Evolutionary conservation across 2,888 invertebrate genomes (phyloP).

Genomic region (Pristionchus mayeri): DNA sequence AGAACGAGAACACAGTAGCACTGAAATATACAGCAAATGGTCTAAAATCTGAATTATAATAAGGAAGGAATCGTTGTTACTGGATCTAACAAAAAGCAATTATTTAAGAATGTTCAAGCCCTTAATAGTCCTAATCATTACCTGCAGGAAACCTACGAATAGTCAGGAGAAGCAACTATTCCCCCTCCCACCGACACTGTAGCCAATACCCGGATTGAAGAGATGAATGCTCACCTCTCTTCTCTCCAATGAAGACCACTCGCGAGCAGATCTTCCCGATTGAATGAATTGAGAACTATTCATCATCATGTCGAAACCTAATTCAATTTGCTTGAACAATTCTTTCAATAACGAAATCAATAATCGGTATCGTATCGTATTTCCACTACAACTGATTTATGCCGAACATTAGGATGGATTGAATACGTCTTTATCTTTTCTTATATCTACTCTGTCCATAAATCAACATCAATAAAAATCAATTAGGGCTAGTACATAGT

Average conservation of each 20-base stretch:
- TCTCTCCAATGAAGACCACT: conserved; percentile 7
- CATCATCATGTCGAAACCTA: neutral
- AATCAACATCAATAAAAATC: conserved; percentile 5
- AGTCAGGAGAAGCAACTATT: neutral
- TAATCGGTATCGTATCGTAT: conserved; percentile 3
- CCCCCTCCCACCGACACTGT: no score
- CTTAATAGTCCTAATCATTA: no score
- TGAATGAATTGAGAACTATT: neutral
- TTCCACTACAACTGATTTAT: neutral
- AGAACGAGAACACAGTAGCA: neutral
- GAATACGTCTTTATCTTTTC: no score
- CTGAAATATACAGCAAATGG: neutral
- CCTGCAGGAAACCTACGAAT: neutral
- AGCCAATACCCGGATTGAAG: neutral
- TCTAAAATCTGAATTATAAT: neutral
- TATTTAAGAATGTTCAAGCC: no score
- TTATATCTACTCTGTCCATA: conserved; percentile 16
- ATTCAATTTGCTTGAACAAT: neutral
- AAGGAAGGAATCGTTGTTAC: neutral
- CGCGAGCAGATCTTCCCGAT: neutral
- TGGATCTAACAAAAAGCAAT: no score
- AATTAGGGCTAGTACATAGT: conserved; percentile 24
- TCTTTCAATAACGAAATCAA: neutral
- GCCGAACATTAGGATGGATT: neutral
- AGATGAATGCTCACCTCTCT: conserved; percentile 14